Conservation (phyloP, 2,888 invertebrate genomes). For the Oscheius sp. region DNA sequence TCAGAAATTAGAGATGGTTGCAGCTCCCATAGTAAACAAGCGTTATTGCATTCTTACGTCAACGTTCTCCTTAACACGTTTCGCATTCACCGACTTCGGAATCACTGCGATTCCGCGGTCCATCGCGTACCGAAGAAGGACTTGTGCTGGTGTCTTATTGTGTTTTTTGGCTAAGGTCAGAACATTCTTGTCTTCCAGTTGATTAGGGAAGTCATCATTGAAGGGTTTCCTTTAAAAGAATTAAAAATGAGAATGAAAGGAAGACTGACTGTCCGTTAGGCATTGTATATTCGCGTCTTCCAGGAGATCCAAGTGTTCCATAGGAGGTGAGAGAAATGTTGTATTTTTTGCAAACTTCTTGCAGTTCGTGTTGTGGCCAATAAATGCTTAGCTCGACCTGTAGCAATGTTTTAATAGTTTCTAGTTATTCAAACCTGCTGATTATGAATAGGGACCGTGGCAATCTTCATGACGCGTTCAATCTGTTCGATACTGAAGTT, state of each 20-base stretch:
- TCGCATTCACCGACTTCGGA: conserved; percentile 39
- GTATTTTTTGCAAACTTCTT: conserved; percentile 78
- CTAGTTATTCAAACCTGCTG: conserved; percentile 76
- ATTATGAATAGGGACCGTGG: conserved; percentile 74
- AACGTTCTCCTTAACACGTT: conserved; percentile 45
- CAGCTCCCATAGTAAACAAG: too few species aligned
- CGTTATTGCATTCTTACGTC: conserved; percentile 5
- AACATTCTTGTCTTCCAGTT: conserved; percentile 44
- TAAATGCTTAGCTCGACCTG: conserved; percentile 85
- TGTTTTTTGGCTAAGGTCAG: conserved; percentile 37
- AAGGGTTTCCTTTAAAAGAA: too few species aligned
- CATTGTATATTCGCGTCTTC: conserved; percentile 57
- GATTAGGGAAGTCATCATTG: conserved; percentile 18
- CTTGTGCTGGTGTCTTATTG: conserved; percentile 43
- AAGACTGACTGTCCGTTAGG: conserved; percentile 43
- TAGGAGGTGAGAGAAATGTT: conserved; percentile 78
- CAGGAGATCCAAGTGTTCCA: conserved; percentile 74
- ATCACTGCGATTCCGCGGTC: conserved; percentile 42
- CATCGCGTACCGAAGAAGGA: conserved; percentile 23
- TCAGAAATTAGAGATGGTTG: too few species aligned
- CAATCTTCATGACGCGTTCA: conserved; percentile 76
- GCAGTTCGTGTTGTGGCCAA: conserved; percentile 81
- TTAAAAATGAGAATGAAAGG: too few species aligned
- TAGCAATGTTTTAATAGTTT: too few species aligned
- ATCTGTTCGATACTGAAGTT: conserved; percentile 86